These are phyloP conservation scores for Mystacornis crossleyi DNA, from an alignment of 2,113 vertebrate genomes.

Conservation along the genomic window DNA sequence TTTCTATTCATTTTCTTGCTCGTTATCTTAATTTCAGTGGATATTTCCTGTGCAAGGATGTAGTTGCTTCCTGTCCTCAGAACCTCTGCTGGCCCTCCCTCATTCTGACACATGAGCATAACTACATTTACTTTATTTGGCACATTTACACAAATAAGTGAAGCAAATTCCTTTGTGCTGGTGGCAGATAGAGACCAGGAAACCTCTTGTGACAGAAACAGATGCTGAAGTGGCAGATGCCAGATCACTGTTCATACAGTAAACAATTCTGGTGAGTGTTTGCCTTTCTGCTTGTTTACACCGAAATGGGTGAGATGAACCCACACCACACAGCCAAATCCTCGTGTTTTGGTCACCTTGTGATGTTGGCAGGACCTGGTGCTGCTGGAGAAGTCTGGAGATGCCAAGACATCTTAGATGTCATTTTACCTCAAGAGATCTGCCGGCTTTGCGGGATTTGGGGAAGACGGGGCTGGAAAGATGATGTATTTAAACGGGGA, in stretches of 20 bases:
- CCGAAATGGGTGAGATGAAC: neutral
- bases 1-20: neutral
- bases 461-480: neutral
- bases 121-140: neutral
- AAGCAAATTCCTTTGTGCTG: neutral
- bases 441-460: neutral
- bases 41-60: neutral
- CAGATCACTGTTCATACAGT: neutral
- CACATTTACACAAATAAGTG: neutral
- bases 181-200: neutral
- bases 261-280: neutral
- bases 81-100: neutral
- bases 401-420: neutral
- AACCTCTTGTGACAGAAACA: neutral
- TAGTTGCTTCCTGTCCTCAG: neutral
- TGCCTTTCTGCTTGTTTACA: neutral
- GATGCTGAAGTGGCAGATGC: neutral
- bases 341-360: neutral
- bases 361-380: neutral
- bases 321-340: neutral
- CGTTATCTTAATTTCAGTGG: neutral
- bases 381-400: neutral
- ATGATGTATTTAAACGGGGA: neutral
- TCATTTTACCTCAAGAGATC: neutral
- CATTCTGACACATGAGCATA: rapidly evolving